These are phyloP conservation scores for Crotalus helleri DNA, from an alignment of 2,113 vertebrate species.

Conservation along the genomic window DNA sequence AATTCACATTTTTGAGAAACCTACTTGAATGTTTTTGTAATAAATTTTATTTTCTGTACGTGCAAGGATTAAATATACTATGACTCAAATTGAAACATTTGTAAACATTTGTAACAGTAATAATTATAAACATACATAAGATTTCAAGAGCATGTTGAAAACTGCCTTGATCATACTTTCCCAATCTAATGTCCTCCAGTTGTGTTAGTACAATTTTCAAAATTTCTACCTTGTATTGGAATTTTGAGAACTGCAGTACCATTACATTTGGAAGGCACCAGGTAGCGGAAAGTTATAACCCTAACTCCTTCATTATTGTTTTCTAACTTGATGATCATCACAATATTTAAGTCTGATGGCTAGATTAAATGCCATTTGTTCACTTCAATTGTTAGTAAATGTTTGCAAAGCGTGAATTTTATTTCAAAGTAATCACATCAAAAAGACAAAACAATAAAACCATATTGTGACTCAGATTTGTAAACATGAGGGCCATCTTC, in stretches of 20 bases:
- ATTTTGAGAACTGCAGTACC: neutral
- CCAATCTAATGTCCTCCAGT: neutral
- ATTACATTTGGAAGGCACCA: neutral
- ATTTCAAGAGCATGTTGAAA: neutral
- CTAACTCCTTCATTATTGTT: neutral
- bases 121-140: neutral
- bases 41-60: neutral
- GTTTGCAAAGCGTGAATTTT: neutral
- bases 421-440: neutral
- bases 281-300: neutral
- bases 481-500: neutral
- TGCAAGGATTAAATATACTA: neutral
- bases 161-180: neutral
- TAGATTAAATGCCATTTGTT: neutral
- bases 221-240: neutral
- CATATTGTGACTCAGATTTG: neutral
- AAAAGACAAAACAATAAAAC: neutral
- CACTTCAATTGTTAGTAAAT: neutral
- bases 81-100: neutral
- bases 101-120: neutral
- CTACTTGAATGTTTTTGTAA: neutral
- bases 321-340: neutral
- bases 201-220: neutral
- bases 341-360: neutral
- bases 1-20: neutral